phyloP scores from a whole-genome alignment of 1,140 invertebrate species.

The Antheraea pernyi region DNA sequence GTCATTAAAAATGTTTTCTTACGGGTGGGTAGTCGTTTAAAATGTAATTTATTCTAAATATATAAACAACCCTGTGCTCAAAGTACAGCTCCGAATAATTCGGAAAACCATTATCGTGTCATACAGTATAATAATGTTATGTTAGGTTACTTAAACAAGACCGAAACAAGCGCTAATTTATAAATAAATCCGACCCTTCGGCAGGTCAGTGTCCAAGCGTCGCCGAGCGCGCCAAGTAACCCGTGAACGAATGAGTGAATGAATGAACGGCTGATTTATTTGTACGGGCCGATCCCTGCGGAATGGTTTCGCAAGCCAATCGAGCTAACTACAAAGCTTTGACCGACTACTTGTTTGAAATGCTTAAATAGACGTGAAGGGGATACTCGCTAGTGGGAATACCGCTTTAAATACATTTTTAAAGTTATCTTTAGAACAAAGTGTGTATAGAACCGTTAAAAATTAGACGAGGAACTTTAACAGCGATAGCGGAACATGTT shows the following conservation, averaged over 20 bases:
- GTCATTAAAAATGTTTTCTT: too few relatives aligned
- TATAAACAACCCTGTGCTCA: background rate
- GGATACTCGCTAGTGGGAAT: background rate
- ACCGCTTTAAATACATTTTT: background rate
- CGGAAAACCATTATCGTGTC: background rate
- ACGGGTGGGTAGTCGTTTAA: too few relatives aligned
- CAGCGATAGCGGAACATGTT: background rate
- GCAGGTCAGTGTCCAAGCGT: slow-evolving; percentile 27
- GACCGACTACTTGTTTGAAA: slow-evolving; percentile 51
- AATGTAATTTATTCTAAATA: background rate
- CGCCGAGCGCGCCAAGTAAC: slow-evolving; percentile 23
- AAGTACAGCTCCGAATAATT: background rate
- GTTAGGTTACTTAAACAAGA: background rate
- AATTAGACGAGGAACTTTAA: background rate
- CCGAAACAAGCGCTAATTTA: slow-evolving; percentile 24
- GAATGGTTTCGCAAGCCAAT: slow-evolving; percentile 43
- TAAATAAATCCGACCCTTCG: slow-evolving; percentile 27
- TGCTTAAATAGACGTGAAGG: slow-evolving; percentile 44
- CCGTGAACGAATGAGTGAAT: slow-evolving; percentile 41
- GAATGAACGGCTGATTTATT: slow-evolving; percentile 62
- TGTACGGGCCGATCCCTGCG: slow-evolving; percentile 39
- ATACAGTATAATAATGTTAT: background rate
- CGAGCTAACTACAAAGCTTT: slow-evolving; percentile 55
- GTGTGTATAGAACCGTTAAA: background rate
- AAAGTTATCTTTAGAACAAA: slow-evolving; percentile 1